A percentile compares a stretch with the other conserved stretches of the same genome.
Evolutionary conservation across 2,113 vertebrate genomes (phyloP).

Genomic region (Hippolais icterina): DNA sequence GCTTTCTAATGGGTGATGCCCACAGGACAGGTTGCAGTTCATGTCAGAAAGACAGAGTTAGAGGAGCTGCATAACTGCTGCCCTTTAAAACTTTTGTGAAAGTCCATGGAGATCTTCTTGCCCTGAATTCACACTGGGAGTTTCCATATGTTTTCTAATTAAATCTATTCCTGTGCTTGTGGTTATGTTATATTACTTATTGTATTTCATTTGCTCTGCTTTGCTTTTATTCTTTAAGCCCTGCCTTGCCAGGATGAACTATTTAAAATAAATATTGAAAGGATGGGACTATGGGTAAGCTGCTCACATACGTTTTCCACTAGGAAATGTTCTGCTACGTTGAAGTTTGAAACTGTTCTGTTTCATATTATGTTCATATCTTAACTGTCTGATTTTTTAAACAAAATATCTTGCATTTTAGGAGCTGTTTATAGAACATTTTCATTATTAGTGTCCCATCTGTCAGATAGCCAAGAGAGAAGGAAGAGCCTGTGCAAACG

Average conservation of each 20-base stretch:
- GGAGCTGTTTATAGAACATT: background rate
- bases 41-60: background rate
- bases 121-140: background rate
- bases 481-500: background rate
- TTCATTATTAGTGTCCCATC: background rate
- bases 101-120: background rate
- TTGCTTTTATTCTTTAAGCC: background rate
- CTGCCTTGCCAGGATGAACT: background rate
- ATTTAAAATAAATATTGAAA: background rate
- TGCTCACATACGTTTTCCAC: background rate
- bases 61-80: background rate
- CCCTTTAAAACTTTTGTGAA: background rate
- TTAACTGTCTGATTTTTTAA: background rate
- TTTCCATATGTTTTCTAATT: background rate
- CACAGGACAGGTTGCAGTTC: background rate
- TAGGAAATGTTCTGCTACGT: background rate
- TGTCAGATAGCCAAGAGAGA: background rate
- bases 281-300: background rate
- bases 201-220: background rate
- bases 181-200: background rate
- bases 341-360: background rate
- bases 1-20: background rate
- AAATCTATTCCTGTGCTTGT: background rate
- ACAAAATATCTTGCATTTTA: background rate
- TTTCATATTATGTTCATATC: background rate